These are phyloP conservation scores for Heterocephalus glaber DNA, from an alignment of 2,113 vertebrate species.

Conservation along the genomic window DNA sequence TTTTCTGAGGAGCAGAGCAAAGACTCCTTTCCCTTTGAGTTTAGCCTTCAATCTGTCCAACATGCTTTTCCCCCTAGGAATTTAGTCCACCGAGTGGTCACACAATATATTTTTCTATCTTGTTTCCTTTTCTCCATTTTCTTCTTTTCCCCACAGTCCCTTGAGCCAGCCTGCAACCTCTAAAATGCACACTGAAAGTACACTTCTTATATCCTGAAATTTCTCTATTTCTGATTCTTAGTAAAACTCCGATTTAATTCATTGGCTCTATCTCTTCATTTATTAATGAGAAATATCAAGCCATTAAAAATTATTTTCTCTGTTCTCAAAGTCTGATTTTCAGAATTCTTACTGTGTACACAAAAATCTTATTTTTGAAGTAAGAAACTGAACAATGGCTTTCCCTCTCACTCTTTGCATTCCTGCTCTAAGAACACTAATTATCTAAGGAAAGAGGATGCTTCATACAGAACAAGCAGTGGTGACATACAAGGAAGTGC, in stretches of 20 bases:
- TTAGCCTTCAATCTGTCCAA: neutral
- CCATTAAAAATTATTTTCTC: neutral
- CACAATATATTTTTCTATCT: neutral
- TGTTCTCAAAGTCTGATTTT: slow-evolving; percentile 15
- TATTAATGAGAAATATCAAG: slow-evolving; percentile 35
- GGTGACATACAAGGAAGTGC: neutral
- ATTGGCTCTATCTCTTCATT: neutral
- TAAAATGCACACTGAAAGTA: neutral
- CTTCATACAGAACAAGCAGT: neutral
- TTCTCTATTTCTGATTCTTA: slow-evolving; percentile 48
- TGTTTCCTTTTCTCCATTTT: neutral
- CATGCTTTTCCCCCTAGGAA: neutral
- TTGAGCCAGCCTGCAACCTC: neutral
- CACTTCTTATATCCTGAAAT: neutral
- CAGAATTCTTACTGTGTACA: slow-evolving; percentile 19
- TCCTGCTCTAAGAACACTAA: slow-evolving; percentile 11
- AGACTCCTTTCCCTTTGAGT: neutral
- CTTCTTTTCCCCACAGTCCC: neutral
- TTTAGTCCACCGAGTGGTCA: neutral
- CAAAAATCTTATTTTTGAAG: slow-evolving; percentile 23
- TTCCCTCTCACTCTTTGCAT: neutral
- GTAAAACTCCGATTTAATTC: slow-evolving; percentile 28
- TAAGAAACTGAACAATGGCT: neutral
- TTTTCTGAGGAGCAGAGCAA: neutral
- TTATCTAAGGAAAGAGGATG: slow-evolving; percentile 22